Percentiles rank a stretch among this genome's conserved stretches.
Conservation (phyloP, 2,888 invertebrate genomes). For the Microchrysa polita region DNA sequence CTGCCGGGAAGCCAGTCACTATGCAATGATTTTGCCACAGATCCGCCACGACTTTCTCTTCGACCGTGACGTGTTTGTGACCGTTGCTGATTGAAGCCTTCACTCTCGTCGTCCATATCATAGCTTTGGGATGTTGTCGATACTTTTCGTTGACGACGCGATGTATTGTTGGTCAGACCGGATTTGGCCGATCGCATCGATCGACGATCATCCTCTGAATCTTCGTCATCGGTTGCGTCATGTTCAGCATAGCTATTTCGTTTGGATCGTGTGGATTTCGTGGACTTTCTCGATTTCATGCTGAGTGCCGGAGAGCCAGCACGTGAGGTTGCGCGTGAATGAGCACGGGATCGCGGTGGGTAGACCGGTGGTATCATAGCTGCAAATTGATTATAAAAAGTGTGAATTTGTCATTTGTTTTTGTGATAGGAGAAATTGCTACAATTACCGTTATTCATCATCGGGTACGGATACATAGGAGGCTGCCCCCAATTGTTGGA, state of each 20-base stretch:
- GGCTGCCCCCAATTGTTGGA: slow-evolving; percentile 53
- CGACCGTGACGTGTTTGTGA: slow-evolving; percentile 52
- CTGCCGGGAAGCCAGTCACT: slow-evolving; percentile 58
- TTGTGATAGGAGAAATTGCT: not conserved
- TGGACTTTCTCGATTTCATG: slow-evolving; percentile 75
- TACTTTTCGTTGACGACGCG: slow-evolving; percentile 54
- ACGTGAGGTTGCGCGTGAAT: slow-evolving; percentile 72
- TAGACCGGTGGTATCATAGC: slow-evolving; percentile 59
- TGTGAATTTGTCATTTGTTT: not conserved
- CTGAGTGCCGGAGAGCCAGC: slow-evolving; percentile 76
- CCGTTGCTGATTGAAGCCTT: slow-evolving; percentile 50
- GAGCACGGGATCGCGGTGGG: slow-evolving; percentile 64
- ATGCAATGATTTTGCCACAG: slow-evolving; percentile 58
- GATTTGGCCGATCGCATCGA: slow-evolving; percentile 62
- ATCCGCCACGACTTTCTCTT: slow-evolving; percentile 53
- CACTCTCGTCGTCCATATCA: slow-evolving; percentile 56
- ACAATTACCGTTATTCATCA: slow-evolving; percentile 63
- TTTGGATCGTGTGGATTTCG: slow-evolving; percentile 68
- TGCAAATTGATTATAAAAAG: slow-evolving; percentile 27
- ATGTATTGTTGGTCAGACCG: slow-evolving; percentile 53
- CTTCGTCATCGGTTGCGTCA: slow-evolving; percentile 69
- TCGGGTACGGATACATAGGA: slow-evolving; percentile 62
- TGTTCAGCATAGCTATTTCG: slow-evolving; percentile 65
- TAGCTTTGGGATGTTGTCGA: slow-evolving; percentile 60
- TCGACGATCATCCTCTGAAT: slow-evolving; percentile 69